Percentiles rank a stretch among this genome's conserved stretches.
Conservation (phyloP, 2,797 vertebrate species). For the Pogoniulus pusillus region DNA sequence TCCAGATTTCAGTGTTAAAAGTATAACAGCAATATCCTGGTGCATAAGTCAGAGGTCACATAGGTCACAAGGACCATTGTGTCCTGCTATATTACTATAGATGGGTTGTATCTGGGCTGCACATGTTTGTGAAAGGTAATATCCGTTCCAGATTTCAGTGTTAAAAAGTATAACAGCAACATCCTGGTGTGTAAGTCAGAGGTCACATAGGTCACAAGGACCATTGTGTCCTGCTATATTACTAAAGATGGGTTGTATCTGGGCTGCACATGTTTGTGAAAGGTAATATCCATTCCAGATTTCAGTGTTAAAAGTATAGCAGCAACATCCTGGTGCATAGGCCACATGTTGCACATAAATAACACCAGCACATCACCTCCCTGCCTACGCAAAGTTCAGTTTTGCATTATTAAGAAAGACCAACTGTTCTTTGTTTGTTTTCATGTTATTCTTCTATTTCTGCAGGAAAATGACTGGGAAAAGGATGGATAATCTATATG, state of each 20-base stretch:
- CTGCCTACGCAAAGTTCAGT: not conserved
- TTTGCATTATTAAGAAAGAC: not conserved
- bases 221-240: not conserved
- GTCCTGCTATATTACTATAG: not conserved
- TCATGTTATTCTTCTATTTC: too few species aligned
- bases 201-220: not conserved
- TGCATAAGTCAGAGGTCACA: too few species aligned
- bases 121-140: not conserved
- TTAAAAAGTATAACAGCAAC: not conserved
- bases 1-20: not conserved
- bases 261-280: not conserved
- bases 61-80: not conserved
- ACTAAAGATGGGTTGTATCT: not conserved
- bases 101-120: not conserved
- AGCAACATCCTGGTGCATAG: not conserved
- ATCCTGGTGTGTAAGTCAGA: not conserved
- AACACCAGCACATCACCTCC: not conserved
- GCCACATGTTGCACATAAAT: accelerated
- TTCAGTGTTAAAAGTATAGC: not conserved
- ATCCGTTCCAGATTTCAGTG: not conserved
- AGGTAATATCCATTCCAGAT: not conserved
- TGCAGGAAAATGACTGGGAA: not conserved
- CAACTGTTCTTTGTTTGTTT: not conserved
- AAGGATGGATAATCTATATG: not conserved
- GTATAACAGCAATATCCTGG: not conserved